phyloP scores from a whole-genome alignment of 2,113 vertebrate genomes.

The Numenius arquata region DNA sequence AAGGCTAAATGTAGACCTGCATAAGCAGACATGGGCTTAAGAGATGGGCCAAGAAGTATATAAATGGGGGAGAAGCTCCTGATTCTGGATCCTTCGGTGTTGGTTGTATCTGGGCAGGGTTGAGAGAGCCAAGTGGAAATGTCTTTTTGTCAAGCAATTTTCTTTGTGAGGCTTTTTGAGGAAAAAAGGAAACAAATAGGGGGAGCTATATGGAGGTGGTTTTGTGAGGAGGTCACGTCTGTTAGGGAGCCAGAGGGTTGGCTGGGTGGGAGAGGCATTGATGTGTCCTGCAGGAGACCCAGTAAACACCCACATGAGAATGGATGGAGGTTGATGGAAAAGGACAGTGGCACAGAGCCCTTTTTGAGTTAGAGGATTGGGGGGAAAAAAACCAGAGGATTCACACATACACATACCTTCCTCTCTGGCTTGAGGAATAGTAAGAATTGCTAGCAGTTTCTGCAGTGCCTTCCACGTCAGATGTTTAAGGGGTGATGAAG shows the following conservation, averaged over 20 bases:
- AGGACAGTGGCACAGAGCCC: background rate
- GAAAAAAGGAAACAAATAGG: background rate
- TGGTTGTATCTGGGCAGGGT: background rate
- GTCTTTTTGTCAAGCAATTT: background rate
- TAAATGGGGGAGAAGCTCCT: background rate
- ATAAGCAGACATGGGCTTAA: background rate
- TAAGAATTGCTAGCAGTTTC: background rate
- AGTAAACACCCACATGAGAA: background rate
- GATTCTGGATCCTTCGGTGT: rapidly evolving
- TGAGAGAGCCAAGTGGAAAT: background rate
- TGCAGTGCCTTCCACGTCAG: background rate
- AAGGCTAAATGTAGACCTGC: background rate
- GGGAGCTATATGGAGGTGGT: background rate
- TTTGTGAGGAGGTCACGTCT: rapidly evolving
- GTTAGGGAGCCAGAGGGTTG: background rate
- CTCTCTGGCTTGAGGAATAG: background rate
- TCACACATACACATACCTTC: background rate
- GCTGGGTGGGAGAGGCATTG: background rate
- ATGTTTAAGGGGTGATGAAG: background rate
- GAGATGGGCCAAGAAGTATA: background rate
- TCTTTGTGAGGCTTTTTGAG: background rate
- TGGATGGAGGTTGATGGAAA: rapidly evolving
- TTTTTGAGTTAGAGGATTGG: background rate
- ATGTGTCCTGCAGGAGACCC: background rate
- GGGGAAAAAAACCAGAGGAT: background rate